Evolutionary conservation across 2,113 vertebrate species (phyloP), one percentile per base, ranked within the genome.

Genomic region (Sisor rabdophorus): DNA sequence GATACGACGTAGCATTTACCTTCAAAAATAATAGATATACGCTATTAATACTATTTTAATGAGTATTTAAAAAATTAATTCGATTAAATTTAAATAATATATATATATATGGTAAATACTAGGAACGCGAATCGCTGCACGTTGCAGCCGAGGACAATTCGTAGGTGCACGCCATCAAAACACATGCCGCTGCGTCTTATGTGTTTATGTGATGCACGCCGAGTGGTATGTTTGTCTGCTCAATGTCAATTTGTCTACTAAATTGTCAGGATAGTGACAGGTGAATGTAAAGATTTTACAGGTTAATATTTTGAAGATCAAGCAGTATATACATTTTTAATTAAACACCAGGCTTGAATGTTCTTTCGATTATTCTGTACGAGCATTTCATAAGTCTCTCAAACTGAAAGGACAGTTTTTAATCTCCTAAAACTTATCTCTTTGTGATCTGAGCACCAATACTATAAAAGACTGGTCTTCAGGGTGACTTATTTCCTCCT

Each of bases 141-240:
- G 69, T 71, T 71, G 50, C 52, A n/a, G 30, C 69, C 69, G 69
- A 22, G 69, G 15, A 4, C 28, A 55, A 55, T 71, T 55, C 11
- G 7, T 22, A 55, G 52, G 52, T 40, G 52, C 69, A 55, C 69
- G 30, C 28, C 20, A 36, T 16, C 28, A 15, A 36, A 55, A 40
- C 68, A 11, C 68, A 71, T 71, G 68, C 50, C 68, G 68, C 50
- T 32, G 68, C 68, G 55, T 20, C n/a, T 19, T 52, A n/a, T n/a
- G n/a, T n/a, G n/a, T n/a, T n/a, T n/a, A n/a, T n/a, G n/a, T n/a
- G n/a, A n/a, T n/a, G n/a, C n/a, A n/a, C n/a, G 30, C 52, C 20
- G 69, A 71, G 69, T 40, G 69, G 52, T 71, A 55, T 55, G 52
- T 36, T 36, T 36, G 16, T 52, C 47, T 69, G 65, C 9, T 69